Base-by-base conservation (phyloP, 2,888 invertebrate genomes). In the Nemotelus nigrinus region DNA sequence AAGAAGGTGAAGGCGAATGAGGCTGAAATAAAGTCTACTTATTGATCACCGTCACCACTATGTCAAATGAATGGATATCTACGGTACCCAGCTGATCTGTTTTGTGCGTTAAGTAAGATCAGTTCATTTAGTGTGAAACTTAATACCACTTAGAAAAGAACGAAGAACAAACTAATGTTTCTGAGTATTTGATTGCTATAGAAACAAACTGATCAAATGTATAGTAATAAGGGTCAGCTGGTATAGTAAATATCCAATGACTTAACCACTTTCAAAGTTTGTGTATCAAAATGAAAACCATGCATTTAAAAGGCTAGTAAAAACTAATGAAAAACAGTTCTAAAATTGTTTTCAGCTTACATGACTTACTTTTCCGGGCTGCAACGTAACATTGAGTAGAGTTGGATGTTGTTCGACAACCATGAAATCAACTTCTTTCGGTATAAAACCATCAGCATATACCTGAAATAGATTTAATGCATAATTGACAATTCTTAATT, bases 321-420 rank as follows among this genome's bases (percentile, higher is more conserved):
- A 25, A 25, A 25, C 25, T 25, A 25, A 25, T 25, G 25, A 7
- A 50, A 70, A 39, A 50, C 39, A 65, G 41, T 10, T 39, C 2
- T 63, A 63, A n/a, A 63, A 8, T 2, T 63, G 63, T 63, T 41
- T 63, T 63, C 5, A 65, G 44, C 25, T 25, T 25, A 25, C n/a
- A 72, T n/a, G 55, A 48, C 74, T 41, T 90, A 96, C 96, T 91
- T 94, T 94, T 55, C 92, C 83, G 72, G 93, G 91, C 84, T 92
- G 92, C 81, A 96, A 87, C 6, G 96, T 96, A 57, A 96, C 91
- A 86, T 96, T 96, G 65, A 96, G 88, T 75, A 94, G 88, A 2
- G 96, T 96, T 3, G 96, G 95, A 86, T 95, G 94, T 82, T 92
- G 92, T 81, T 96, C 95, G 68, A 94, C 92, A 6, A 96, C 94